These are phyloP conservation scores for Sebastes itinus DNA, from an alignment of 2,797 vertebrate genomes.

Conservation along the genomic window DNA sequence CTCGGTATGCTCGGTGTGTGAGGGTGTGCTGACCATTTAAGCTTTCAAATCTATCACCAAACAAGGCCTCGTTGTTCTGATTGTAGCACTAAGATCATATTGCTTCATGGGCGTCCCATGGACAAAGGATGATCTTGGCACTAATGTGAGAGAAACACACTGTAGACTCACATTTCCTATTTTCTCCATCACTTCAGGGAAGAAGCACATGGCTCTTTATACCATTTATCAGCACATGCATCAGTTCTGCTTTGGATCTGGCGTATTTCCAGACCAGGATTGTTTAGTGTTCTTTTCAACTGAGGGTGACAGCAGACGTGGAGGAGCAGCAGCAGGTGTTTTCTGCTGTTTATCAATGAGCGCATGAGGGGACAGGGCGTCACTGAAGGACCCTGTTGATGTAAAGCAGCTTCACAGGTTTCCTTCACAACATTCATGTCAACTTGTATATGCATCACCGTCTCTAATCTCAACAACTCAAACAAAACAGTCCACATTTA, in stretches of 20 bases:
- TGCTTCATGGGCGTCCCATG: neutral
- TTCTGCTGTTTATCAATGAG: constrained; percentile 63
- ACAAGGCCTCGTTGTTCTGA: neutral
- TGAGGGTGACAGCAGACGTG: constrained; percentile 26
- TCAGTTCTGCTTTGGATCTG: constrained; percentile 27
- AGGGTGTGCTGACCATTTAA: neutral
- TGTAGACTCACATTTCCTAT: neutral
- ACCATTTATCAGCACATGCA: constrained; percentile 23
- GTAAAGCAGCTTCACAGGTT: constrained; percentile 41
- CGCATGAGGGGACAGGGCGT: constrained; percentile 24
- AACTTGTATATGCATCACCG: neutral
- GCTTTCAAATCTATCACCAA: neutral
- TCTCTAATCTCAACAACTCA: neutral
- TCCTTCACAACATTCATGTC: neutral
- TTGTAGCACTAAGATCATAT: neutral
- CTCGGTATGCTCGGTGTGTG: neutral
- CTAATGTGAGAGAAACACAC: constrained; percentile 4
- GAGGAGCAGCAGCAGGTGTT: constrained; percentile 58
- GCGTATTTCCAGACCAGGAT: neutral
- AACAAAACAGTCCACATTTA: neutral
- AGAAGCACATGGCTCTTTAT: neutral
- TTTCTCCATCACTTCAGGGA: neutral
- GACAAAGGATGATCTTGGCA: constrained; percentile 2
- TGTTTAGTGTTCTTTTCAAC: constrained; percentile 36
- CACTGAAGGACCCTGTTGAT: constrained; percentile 19